Base-by-base conservation (phyloP, 2,888 invertebrate genomes). In the Empis livida region DNA sequence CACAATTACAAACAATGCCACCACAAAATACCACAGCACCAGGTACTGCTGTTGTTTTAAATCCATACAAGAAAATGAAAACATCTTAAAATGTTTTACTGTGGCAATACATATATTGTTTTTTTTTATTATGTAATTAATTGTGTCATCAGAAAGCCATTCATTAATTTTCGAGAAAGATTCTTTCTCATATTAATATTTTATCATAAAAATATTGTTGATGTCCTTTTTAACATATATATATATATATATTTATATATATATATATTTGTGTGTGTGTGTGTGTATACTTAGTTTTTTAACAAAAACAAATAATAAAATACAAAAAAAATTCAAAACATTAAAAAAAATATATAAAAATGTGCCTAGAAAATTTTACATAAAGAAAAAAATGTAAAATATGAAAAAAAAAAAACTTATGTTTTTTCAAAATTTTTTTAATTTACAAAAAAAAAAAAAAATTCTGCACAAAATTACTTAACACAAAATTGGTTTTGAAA, bases 31-130 rank as follows among this genome's bases (percentile, higher is more conserved):
- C 41, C 27, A 20, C n/a, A 14, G 45, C 43, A 11, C 55, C 57
- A 1, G 63, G 63, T 35, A 66, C 60, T 52, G 64, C 68, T 54
- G 74, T 76, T 50, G 78, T 79, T 17, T 75, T 85, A 65, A 88
- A 88, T 67, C 90, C 90, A 49, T 89, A 86, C 72, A 90, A 90
- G 73, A 89, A 89, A 74, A 83, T 89, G 81, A 89, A 89, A 75
- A 89, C 89, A 61, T 87, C 69, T 49, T 69, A 69, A 61, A 45
- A 42, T 45, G 10, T 32, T 32, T 32, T 4, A 32, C 3, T 20
- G 20, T 20, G 20, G 20, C 5, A 20, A 5, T 20, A 20, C 5
- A 20, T 20, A 20, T 20, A 20, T 20, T n/a, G n/a, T n/a, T n/a
- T n/a, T n/a, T n/a, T n/a, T n/a, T n/a, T n/a, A n/a, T 20, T 20